phyloP scores from a whole-genome alignment of 2,797 vertebrate species.

The Oophaga sylvatica region DNA sequence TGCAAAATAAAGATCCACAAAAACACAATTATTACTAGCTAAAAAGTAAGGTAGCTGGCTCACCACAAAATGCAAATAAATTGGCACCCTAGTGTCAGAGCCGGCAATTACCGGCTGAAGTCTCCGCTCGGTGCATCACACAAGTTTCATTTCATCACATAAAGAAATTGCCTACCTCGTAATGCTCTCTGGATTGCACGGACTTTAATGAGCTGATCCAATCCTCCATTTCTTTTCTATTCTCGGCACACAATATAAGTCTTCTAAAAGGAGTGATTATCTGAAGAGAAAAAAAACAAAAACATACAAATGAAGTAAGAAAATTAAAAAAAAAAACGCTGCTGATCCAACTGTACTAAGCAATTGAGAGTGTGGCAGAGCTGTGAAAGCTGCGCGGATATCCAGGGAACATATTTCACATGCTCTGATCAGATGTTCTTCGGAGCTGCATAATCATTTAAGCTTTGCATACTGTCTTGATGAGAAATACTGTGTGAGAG shows the following conservation, averaged over 20 bases:
- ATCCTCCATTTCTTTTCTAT: slow-evolving; percentile 91
- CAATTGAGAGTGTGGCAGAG: background rate
- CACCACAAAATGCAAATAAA: background rate
- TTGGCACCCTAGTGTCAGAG: background rate
- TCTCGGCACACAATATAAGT: slow-evolving; percentile 88
- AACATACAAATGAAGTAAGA: background rate
- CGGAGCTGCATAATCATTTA: slow-evolving; percentile 55
- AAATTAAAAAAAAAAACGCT: slow-evolving; percentile 32
- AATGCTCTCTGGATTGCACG: slow-evolving; percentile 92
- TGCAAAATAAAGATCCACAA: background rate
- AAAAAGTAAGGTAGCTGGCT: background rate
- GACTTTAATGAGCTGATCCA: slow-evolving; percentile 92
- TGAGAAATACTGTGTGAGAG: slow-evolving; percentile 29
- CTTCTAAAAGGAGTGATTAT: slow-evolving; percentile 90
- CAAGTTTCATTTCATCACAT: slow-evolving; percentile 13
- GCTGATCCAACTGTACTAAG: background rate
- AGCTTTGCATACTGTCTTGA: slow-evolving; percentile 50
- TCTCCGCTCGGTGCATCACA: background rate
- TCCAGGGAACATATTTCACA: slow-evolving; percentile 27
- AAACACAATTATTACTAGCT: background rate
- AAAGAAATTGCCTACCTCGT: slow-evolving; percentile 84
- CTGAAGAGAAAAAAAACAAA: slow-evolving; percentile 69
- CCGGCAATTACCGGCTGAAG: background rate
- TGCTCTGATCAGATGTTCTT: slow-evolving; percentile 49
- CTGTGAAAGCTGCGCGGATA: slow-evolving; percentile 14